Evolutionary conservation across 92 coral and sea anemone species (phyloP), one percentile per base, ranked within the genome.

Genomic region (Isaurus tuberculatus): DNA sequence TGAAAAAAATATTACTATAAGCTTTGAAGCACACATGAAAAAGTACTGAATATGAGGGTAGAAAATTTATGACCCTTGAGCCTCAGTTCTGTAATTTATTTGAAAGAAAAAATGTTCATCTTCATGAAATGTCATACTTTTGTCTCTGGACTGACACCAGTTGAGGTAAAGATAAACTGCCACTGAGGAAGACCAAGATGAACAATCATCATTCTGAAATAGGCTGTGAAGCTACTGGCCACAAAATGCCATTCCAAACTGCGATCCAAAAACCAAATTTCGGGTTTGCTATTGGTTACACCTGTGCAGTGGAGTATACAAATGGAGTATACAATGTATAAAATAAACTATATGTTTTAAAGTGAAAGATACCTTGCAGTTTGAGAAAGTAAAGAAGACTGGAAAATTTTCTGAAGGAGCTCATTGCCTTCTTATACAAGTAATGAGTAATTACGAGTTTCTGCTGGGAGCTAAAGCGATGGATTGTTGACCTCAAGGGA

Each of bases 131-230:
- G 60, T 44, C 36, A 10, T 66, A 97, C 99, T 96, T 92, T 94
- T 10, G 99, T 97, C 86, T 97, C 99, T 44, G 99, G 99, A 72
- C 99, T 97, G 7, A 97, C 69, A 1, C 99, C 99, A 29, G 95
- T 72, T 11, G 84, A 79, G 4, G 97, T 94, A 61, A 97, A 97
- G 28, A 91, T 90, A 65, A 92, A 97, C 70, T 97, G 99, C 99
- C 99, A 97, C 19, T 92, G 82, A 0, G 99, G 99, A 23, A 97
- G 79, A n/a, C 99, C 98, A 77, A 97, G 97, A 65, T 97, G 99
- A 17, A 94, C 92, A 4, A 97, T 89, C 98, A 97, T 92, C 98
- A 97, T 97, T 58, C 99, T 82, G 70, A 97, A 97, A 84, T 92
- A 97, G n/a, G 87, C 91, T 13, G 92, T 88, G 81, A 97, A 97